A percentile compares a stretch with the other conserved stretches of the same genome.
These are phyloP conservation scores for Drosophila macrothrix DNA, from an alignment of 2,888 invertebrate species.

Conservation along the genomic window DNA sequence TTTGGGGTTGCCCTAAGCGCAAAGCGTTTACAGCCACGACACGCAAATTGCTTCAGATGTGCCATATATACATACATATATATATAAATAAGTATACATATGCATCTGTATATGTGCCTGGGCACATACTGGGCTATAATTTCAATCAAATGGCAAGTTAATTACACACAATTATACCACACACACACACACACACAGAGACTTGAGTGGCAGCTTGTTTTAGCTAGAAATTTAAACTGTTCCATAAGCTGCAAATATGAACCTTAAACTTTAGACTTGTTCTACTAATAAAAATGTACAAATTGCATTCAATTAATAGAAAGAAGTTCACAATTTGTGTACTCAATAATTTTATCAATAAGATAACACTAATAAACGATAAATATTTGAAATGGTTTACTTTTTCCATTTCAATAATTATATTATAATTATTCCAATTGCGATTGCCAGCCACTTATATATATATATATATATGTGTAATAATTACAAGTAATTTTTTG, in stretches of 20 bases:
- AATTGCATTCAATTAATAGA: neutral
- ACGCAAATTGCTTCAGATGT: conserved; percentile 73
- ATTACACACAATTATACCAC: conserved; percentile 75
- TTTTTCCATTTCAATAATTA: neutral
- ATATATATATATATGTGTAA: neutral
- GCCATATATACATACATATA: conserved; percentile 7
- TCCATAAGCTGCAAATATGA: neutral
- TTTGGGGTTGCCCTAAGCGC: conserved; percentile 39
- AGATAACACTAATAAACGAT: neutral
- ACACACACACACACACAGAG: conserved; percentile 37
- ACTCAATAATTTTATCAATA: neutral
- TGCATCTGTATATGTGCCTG: conserved; percentile 25
- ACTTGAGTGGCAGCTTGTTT: conserved; percentile 49
- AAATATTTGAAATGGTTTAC: neutral
- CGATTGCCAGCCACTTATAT: conserved; percentile 5
- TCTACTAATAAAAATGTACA: neutral
- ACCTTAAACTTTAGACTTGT: neutral
- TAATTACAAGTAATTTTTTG: neutral
- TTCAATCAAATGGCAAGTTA: conserved; percentile 80
- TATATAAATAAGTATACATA: conserved; percentile 6
- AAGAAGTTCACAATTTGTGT: neutral
- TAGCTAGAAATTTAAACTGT: conserved; percentile 14
- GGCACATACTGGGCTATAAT: conserved; percentile 60
- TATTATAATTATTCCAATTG: neutral
- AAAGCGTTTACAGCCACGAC: conserved; percentile 37